Base-by-base conservation (phyloP, 1,140 invertebrate species). In the Neodiprion virginianus region DNA sequence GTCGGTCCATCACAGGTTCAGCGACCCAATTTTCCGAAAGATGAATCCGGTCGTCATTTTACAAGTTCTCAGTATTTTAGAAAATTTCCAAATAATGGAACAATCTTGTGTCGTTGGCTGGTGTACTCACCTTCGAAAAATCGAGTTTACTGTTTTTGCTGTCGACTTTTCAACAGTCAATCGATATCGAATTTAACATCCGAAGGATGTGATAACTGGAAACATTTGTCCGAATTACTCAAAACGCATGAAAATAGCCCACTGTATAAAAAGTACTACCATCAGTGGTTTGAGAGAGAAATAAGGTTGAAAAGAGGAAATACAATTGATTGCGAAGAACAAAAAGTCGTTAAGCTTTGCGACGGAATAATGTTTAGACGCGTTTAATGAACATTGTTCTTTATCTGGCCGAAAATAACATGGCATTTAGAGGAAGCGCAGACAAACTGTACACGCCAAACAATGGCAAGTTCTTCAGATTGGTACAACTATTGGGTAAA, bases 401-500 rank as follows among this genome's bases (percentile, higher is more conserved):
- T 71, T 78, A 75, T 80, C 75, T 83, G 66, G 79, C 74, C 28
- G 65, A 72, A 67, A 76, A 81, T 65, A 77, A 76, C 69, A 74
- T 83, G 47, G 79, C 79, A 72, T 78, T 82, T 75, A 53, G 80
- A 21, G 78, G 79, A 12, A 71, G 50, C 61, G 78, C 17, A 14
- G 68, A 75, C 49, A 75, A 77, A 67, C 28, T 79, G 17, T 80
- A 75, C 78, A 65, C 76, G 67, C 65, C 48, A 72, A 79, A 81
- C 72, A 82, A 80, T 75, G 76, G 80, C 65, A 80, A 79, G 67
- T 84, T 83, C 79, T 77, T 83, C 48, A 79, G 79, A 76, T 61
- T 77, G n/a, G 40, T 83, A 61, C 73, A 84, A 77, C 74, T 75
- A 48, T 40, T 84, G 28, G 76, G 65, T 73, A 66, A 21, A 21